phyloP scores from a whole-genome alignment of 2,113 vertebrate genomes.

The Orthonyx spaldingii region DNA sequence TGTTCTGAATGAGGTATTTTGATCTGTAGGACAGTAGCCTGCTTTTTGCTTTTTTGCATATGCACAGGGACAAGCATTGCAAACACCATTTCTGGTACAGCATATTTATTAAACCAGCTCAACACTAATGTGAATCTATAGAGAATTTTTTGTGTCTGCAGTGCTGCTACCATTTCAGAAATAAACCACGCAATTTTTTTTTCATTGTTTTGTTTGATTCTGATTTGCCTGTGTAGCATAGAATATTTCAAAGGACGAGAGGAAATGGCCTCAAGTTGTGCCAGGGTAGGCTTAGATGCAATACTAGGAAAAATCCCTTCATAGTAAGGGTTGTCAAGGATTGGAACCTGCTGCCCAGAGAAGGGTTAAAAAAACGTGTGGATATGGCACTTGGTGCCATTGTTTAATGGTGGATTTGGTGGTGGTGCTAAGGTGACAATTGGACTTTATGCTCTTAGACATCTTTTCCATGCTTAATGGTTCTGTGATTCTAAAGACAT shows the following conservation, averaged over 20 bases:
- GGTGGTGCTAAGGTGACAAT: neutral
- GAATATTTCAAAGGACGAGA: neutral
- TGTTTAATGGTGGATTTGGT: neutral
- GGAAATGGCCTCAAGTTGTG: neutral
- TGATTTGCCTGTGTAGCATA: neutral
- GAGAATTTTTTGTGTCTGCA: neutral
- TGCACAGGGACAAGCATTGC: neutral
- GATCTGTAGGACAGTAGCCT: neutral
- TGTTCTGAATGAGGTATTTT: neutral
- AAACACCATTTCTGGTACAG: neutral
- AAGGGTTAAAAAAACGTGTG: neutral
- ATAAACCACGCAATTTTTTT: neutral
- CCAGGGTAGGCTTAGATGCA: neutral
- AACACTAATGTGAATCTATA: neutral
- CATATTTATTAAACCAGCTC: neutral
- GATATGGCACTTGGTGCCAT: neutral
- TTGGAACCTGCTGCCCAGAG: neutral
- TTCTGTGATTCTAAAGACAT: neutral
- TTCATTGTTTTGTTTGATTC: neutral
- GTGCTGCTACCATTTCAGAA: neutral
- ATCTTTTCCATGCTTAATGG: neutral
- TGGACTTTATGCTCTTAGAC: neutral
- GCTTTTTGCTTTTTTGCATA: neutral
- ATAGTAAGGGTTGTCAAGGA: neutral
- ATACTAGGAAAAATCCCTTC: neutral